Evolutionary conservation across 1,140 invertebrate species (phyloP).

Genomic region (Lordiphosa collinella): DNA sequence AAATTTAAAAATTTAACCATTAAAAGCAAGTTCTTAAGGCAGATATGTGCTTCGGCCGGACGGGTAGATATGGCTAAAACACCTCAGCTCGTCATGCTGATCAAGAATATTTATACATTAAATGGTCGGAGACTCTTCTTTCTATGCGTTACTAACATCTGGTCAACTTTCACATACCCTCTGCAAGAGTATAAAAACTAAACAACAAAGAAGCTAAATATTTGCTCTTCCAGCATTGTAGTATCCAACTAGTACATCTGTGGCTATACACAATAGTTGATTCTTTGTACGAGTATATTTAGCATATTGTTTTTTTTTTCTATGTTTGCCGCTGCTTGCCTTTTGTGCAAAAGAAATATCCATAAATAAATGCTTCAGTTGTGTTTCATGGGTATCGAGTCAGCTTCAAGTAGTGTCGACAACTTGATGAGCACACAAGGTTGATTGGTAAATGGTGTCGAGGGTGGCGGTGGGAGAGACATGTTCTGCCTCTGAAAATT

Average conservation of each 20-base stretch:
- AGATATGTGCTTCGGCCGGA: too few species aligned
- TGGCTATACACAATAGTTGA: conserved; percentile 30
- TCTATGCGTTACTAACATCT: too few species aligned
- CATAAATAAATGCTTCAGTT: conserved; percentile 73
- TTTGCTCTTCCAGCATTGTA: background rate
- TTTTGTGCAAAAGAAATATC: conserved; percentile 35
- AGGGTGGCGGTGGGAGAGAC: background rate
- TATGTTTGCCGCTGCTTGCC: conserved; percentile 5
- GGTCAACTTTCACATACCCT: too few species aligned
- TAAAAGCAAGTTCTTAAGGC: too few species aligned
- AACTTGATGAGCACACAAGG: conserved; percentile 49
- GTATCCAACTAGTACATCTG: conserved; percentile 38
- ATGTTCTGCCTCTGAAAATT: conserved; percentile 20
- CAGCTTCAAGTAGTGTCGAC: conserved; percentile 54
- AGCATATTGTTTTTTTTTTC: conserved; percentile 47
- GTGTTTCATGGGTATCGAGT: conserved; percentile 35
- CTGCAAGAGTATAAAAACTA: too few species aligned
- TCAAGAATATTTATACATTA: too few species aligned
- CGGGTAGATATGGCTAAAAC: too few species aligned
- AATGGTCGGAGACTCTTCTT: too few species aligned
- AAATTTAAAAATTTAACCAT: too few species aligned
- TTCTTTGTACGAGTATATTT: conserved; percentile 44
- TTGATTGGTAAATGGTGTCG: background rate
- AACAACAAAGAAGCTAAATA: background rate
- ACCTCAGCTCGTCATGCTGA: too few species aligned